These are phyloP conservation scores for Istiophorus platypterus DNA, from an alignment of 2,113 vertebrate species.

Conservation along the genomic window DNA sequence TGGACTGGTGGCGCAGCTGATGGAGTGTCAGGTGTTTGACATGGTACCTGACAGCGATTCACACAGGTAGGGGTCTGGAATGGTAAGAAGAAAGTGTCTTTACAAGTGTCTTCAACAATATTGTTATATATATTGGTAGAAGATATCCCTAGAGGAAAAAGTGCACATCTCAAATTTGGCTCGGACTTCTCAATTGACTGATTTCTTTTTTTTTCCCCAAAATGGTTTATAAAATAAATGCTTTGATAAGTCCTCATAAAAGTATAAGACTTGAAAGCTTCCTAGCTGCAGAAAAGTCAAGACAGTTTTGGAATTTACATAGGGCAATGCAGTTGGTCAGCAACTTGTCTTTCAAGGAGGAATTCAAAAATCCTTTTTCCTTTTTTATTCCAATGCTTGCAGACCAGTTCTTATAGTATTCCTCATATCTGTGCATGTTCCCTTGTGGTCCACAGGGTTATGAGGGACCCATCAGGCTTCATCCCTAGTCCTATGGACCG, in stretches of 20 bases:
- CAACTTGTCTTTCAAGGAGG: background rate
- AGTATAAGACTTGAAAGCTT: background rate
- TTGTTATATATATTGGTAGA: background rate
- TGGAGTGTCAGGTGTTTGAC: conserved; percentile 96
- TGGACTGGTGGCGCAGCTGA: conserved; percentile 92
- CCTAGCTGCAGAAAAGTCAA: too few species aligned
- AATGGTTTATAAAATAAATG: too few species aligned
- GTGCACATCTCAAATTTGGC: too few species aligned
- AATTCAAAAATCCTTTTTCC: background rate
- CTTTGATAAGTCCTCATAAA: background rate
- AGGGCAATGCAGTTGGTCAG: too few species aligned
- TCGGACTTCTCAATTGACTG: too few species aligned
- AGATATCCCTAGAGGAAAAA: background rate
- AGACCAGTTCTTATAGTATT: background rate
- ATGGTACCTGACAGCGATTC: conserved; percentile 94
- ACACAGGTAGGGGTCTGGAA: conserved; percentile 85
- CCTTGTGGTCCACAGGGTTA: conserved; percentile 50
- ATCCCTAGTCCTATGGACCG: conserved; percentile 94
- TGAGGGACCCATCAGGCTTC: conserved; percentile 91
- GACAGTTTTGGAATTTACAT: too few species aligned
- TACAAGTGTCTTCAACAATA: background rate
- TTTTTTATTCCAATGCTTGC: background rate
- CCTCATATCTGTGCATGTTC: conserved; percentile 3
- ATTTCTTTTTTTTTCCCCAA: too few species aligned
- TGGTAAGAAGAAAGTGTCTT: background rate